Base-by-base conservation (phyloP, 2,113 vertebrate genomes). In the Gopherus flavomarginatus region DNA sequence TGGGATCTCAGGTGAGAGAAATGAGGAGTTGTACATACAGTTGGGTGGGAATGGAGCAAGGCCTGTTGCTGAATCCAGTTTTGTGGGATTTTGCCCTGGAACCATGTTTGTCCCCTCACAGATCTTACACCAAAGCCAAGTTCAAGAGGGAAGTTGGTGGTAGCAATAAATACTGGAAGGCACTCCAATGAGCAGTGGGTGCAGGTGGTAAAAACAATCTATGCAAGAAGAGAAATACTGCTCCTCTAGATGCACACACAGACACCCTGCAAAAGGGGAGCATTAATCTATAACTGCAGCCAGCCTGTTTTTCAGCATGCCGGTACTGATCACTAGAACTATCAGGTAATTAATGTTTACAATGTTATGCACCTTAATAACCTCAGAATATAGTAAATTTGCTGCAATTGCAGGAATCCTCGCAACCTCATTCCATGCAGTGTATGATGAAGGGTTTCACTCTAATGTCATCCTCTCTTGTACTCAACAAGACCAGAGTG, bases 151-250 rank as follows among this genome's bases (percentile, higher is more conserved):
- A 88, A 8, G 29, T 5, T 11, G 86, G 81, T 84, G 16, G 27
- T 54, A 47, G 47, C 9, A 56, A 85, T 83, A 83, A 91, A 72
- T 11, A 16, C 69, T 29, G 57, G 57, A 59, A 31, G 27, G 57
- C 57, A 59, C 11, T 29, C 57, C 21, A 59, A 59, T 59, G 44
- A 78, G 24, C 75, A 78, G 75, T 35, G 35, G 75, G 44, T 78
- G 24, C 44, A 4, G 56, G 12, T 7, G 72, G 5, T 75, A 93
- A 53, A 14, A 35, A 17, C n/a, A 83, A 27, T 22, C 27, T 0
- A 0, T 53, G 50, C 11, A 90, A 92, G 65, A n/a, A 0, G 0
- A 83, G 56, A n/a, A 24, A 2, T 11, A 80, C 19, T 44, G 31
- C 11, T 29, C 50, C 53, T 29, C 9, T 85, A 62, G 84, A 38